Evolutionary conservation across 2,113 vertebrate genomes (phyloP).

Genomic region (Muscicapa adusta): DNA sequence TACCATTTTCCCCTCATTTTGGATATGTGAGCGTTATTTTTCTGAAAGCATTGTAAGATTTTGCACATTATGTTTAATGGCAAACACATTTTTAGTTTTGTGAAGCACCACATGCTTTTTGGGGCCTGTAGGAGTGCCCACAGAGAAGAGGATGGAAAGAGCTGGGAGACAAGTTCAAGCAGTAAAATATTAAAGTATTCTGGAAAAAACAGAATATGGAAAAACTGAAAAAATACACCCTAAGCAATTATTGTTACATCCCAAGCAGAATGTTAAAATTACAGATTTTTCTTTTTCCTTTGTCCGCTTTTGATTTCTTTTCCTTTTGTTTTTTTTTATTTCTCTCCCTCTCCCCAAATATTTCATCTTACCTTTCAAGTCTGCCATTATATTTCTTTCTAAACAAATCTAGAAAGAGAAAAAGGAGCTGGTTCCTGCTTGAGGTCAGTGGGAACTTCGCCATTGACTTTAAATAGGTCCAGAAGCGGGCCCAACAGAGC

Average conservation of each 20-base stretch:
- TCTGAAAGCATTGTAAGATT: constrained; percentile 39
- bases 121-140: not conserved
- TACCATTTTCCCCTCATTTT: constrained; percentile 37
- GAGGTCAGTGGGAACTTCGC: constrained; percentile 53
- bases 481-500: constrained; percentile 4
- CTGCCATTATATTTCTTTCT: not conserved
- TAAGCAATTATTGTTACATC: not conserved
- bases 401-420: constrained; percentile 42
- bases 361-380: constrained; percentile 20
- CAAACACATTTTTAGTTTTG: constrained; percentile 42
- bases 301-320: not conserved
- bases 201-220: not conserved
- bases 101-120: not conserved
- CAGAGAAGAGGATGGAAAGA: not conserved
- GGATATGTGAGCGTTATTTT: not conserved
- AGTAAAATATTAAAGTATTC: not conserved
- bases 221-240: not conserved
- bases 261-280: not conserved
- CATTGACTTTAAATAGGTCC: constrained; percentile 51
- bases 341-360: not conserved
- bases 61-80: constrained; percentile 25
- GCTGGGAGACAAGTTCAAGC: not conserved
- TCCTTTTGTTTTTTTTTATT: not conserved
- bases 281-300: not conserved
- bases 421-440: constrained; percentile 45